A percentile compares a stretch with the other conserved stretches of the same genome.
Conservation (phyloP, 2,888 invertebrate genomes). For the Teleiodes luculella region DNA sequence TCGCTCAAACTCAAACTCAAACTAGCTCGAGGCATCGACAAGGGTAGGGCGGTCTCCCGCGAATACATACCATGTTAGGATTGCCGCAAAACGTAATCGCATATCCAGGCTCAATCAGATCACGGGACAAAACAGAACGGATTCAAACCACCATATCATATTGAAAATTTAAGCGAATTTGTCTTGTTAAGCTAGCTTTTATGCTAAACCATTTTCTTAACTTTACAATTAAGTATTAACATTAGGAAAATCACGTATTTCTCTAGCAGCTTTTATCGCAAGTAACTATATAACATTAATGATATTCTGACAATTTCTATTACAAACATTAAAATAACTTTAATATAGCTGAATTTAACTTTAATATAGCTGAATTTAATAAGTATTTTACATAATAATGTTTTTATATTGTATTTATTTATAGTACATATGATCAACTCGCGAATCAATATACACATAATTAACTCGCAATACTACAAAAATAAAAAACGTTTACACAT, state of each 20-base stretch:
- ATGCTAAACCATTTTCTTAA: neutral
- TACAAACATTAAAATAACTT: neutral
- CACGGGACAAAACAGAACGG: constrained; percentile 2
- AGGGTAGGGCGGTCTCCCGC: constrained; percentile 9
- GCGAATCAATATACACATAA: too few species aligned
- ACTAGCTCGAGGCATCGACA: neutral
- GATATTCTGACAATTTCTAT: too few species aligned
- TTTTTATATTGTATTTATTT: too few species aligned
- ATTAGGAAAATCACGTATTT: too few species aligned
- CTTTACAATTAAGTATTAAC: too few species aligned
- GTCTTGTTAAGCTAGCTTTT: neutral
- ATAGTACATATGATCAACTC: too few species aligned
- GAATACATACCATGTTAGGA: constrained; percentile 51
- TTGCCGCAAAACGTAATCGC: constrained; percentile 46
- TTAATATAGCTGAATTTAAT: neutral
- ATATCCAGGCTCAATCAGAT: constrained; percentile 61
- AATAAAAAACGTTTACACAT: too few species aligned
- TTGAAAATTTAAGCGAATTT: neutral
- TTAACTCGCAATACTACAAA: too few species aligned
- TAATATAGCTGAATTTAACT: neutral
- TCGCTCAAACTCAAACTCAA: too few species aligned
- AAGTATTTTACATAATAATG: too few species aligned
- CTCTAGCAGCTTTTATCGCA: too few species aligned
- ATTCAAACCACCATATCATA: neutral
- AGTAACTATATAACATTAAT: too few species aligned